Percentiles rank a stretch among this genome's conserved stretches.
phyloP scores from a whole-genome alignment of 2,113 vertebrate genomes.

The Bambusicola thoracicus region DNA sequence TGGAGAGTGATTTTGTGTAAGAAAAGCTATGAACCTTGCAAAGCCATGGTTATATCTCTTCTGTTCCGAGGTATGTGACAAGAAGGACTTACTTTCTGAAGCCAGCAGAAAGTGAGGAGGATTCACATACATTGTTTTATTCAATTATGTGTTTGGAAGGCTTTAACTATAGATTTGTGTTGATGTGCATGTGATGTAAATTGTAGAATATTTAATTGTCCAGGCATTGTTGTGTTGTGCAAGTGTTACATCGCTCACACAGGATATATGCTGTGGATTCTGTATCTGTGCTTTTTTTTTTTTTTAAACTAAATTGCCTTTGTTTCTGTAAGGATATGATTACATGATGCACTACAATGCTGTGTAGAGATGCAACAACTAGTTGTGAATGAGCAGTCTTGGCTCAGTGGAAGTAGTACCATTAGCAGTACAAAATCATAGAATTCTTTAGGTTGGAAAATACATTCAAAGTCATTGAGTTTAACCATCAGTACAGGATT shows the following conservation, averaged over 20 bases:
- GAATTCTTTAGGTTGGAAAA: not conserved
- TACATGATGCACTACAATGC: not conserved
- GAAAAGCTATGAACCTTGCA: not conserved
- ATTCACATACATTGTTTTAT: not conserved
- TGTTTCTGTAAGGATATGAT: not conserved
- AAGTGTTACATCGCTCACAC: accelerated
- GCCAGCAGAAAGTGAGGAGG: not conserved
- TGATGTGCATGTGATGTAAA: not conserved
- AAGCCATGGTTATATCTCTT: not conserved
- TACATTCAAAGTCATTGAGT: not conserved
- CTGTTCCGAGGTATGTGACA: not conserved
- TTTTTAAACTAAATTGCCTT: not conserved
- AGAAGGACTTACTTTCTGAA: not conserved
- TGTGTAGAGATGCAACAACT: not conserved
- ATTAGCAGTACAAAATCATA: not conserved
- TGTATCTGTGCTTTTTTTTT: not conserved
- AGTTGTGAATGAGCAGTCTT: not conserved
- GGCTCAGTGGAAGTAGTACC: too few species aligned
- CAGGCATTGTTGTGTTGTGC: accelerated
- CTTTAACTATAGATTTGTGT: not conserved
- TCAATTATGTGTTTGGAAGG: not conserved
- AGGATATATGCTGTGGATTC: not conserved
- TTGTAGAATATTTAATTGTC: not conserved
- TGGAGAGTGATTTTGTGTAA: not conserved
- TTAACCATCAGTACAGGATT: not conserved